Evolutionary conservation across 2,113 vertebrate species (phyloP).

Genomic region (Pseudopodoces humilis): DNA sequence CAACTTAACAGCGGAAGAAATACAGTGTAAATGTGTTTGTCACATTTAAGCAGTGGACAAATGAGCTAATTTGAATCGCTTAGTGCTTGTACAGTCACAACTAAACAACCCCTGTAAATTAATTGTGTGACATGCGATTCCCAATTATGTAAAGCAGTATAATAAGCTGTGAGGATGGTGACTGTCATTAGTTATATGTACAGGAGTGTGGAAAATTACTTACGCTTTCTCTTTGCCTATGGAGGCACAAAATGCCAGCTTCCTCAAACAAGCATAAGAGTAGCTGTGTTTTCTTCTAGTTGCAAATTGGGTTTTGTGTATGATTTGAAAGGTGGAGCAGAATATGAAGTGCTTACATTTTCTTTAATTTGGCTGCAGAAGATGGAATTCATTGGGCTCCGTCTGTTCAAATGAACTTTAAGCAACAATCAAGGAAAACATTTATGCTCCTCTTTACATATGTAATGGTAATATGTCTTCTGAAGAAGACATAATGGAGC

Average conservation of each 20-base stretch:
- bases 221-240: slow-evolving; percentile 59
- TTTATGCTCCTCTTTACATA: slow-evolving; percentile 61
- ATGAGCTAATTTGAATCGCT: slow-evolving; percentile 53
- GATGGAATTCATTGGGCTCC: slow-evolving; percentile 64
- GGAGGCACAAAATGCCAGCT: slow-evolving; percentile 21
- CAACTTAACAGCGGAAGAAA: slow-evolving; percentile 1
- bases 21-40: slow-evolving; percentile 28
- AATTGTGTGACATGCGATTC: slow-evolving; percentile 44
- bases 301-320: slow-evolving; percentile 43
- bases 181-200: slow-evolving; percentile 56
- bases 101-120: slow-evolving; percentile 55
- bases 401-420: slow-evolving; percentile 78
- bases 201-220: slow-evolving; percentile 49
- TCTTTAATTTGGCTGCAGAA: slow-evolving; percentile 70
- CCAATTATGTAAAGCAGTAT: slow-evolving; percentile 53
- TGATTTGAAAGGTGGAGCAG: slow-evolving; percentile 69
- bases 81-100: slow-evolving; percentile 34
- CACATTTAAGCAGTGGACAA: slow-evolving; percentile 61
- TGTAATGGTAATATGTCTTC: slow-evolving; percentile 50
- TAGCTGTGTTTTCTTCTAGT: slow-evolving; percentile 15
- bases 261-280: slow-evolving; percentile 10
- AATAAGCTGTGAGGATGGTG: slow-evolving; percentile 58
- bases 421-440: slow-evolving; percentile 72
- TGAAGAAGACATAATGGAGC: slow-evolving; percentile 44
- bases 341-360: slow-evolving; percentile 68